Percentiles rank a stretch among this genome's conserved stretches.
phyloP scores from a whole-genome alignment of 2,113 vertebrate genomes.

The Misgurnus anguillicaudatus region DNA sequence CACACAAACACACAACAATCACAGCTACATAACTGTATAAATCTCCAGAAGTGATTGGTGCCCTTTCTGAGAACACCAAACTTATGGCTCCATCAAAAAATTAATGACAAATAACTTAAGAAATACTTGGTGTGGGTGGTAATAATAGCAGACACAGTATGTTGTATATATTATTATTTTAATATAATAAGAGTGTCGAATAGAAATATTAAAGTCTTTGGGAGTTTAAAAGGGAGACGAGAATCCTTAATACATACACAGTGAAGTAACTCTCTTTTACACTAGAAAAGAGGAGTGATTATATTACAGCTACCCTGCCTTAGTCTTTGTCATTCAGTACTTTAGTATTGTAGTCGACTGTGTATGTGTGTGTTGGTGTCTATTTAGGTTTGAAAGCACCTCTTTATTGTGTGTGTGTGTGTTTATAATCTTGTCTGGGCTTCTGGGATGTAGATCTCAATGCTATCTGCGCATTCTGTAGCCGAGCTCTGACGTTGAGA shows the following conservation, averaged over 20 bases:
- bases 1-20: background rate
- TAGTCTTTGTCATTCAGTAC: conserved; percentile 60
- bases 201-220: conserved; percentile 54
- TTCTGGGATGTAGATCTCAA: conserved; percentile 98
- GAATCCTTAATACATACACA: conserved; percentile 63
- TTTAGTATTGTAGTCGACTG: conserved; percentile 43
- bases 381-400: conserved; percentile 22
- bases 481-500: conserved; percentile 95
- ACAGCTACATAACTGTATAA: conserved; percentile 23
- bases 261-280: conserved; percentile 56
- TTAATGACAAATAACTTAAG: background rate
- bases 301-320: conserved; percentile 60
- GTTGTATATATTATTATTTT: conserved; percentile 13
- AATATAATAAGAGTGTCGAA: conserved; percentile 8
- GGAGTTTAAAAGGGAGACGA: conserved; percentile 48
- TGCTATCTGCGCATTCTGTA: conserved; percentile 95
- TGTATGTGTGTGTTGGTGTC: background rate
- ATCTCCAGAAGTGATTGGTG: conserved; percentile 48
- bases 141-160: background rate
- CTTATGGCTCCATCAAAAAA: conserved; percentile 52
- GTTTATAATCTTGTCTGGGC: conserved; percentile 96
- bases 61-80: conserved; percentile 53
- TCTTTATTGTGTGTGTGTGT: conserved; percentile 47
- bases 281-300: conserved; percentile 50
- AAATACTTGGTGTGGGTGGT: background rate